Base-by-base conservation (phyloP, 2,113 vertebrate genomes). In the Capreolus pygargus region DNA sequence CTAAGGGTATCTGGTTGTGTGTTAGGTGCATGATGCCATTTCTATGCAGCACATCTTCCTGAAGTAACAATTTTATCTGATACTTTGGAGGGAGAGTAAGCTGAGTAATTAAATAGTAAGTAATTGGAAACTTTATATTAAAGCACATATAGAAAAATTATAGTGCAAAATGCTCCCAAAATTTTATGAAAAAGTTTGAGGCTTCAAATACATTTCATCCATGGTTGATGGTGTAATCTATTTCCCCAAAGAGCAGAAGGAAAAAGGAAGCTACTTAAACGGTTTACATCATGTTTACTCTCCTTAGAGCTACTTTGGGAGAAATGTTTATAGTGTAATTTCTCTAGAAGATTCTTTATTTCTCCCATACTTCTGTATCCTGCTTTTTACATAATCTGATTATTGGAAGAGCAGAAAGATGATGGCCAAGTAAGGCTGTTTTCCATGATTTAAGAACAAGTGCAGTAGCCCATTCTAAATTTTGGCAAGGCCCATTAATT, bases 41-140 rank as follows among this genome's bases (percentile, higher is more conserved):
- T 96, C 89, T 89, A 96, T 76, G 47, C 54, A 61, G 9, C 7
- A 1, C 82, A 52, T 92, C 81, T 94, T 96, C 85, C 86, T 64
- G 21, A 83, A 95, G 57, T 67, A 81, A 94, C 79, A 91, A 85
- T 95, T 95, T 96, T 88, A 90, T 93, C 92, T 70, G 74, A 82
- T 90, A 94, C 81, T 94, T 83, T 90, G 85, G 54, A 96, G 54
- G 58, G 45, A 87, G 11, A 90, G 64, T 33, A 61, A 95, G 84
- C 83, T 87, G 94, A 88, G 86, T 87, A 92, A 98, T 96, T 89
- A 95, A 95, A 95, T 88, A 94, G 81, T 90, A 86, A 97, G 88
- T 92, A 96, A 95, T 39, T 94, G 87, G 90, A 94, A 91, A 87
- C 90, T 92, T 97, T 82, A 92, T 92, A 90, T 92, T 94, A 96